Conservation (phyloP, 2,888 invertebrate genomes). For the Hypselothyrea guttata region DNA sequence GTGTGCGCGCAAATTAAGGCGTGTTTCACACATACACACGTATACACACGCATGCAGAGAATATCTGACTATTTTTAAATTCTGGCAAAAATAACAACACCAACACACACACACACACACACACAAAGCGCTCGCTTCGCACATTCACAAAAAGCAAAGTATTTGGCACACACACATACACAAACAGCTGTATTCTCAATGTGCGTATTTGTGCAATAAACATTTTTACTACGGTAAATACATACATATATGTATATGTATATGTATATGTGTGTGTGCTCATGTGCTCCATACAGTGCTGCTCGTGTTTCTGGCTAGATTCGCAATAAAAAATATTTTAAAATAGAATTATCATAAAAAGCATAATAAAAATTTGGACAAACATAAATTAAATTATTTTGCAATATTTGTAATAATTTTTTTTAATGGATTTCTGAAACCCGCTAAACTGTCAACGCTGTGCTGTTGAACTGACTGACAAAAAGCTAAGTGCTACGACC, state of each 20-base stretch:
- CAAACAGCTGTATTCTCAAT: conserved; percentile 15
- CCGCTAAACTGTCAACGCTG: conserved; percentile 7
- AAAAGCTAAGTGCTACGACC: conserved; percentile 35
- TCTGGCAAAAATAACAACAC: conserved; percentile 63
- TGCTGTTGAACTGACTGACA: conserved; percentile 23
- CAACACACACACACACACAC: too few relatives aligned
- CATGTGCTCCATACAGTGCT: neutral
- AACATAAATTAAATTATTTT: too few relatives aligned
- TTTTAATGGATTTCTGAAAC: too few relatives aligned
- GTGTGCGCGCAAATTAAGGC: conserved; percentile 41
- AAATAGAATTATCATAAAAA: too few relatives aligned
- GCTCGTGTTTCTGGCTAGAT: too few relatives aligned
- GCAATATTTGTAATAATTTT: too few relatives aligned
- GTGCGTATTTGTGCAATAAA: conserved; percentile 34
- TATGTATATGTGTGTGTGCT: conserved; percentile 1
- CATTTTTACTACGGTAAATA: conserved; percentile 21
- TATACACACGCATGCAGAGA: conserved; percentile 2
- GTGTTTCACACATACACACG: conserved; percentile 30
- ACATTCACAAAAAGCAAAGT: neutral
- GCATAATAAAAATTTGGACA: too few relatives aligned
- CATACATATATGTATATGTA: neutral
- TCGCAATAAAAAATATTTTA: too few relatives aligned
- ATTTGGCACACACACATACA: conserved; percentile 2
- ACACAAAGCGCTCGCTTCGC: conserved; percentile 26
- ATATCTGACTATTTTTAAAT: conserved; percentile 61